phyloP scores from a whole-genome alignment of 2,797 vertebrate species.

The Leptatherina wallacei region DNA sequence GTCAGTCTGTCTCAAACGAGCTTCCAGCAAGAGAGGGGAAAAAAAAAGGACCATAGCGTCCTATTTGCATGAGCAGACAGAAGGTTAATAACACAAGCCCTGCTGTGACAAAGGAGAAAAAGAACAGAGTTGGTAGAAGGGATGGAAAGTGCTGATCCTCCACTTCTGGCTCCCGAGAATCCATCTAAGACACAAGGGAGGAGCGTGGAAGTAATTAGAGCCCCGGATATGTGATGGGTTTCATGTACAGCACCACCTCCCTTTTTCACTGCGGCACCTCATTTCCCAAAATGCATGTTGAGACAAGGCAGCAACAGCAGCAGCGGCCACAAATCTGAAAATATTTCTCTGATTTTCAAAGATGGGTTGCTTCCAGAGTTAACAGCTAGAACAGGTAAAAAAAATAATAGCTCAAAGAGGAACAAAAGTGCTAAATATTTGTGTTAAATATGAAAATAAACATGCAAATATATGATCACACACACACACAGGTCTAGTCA shows the following conservation, averaged over 20 bases:
- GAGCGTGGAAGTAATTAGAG: conserved; percentile 75
- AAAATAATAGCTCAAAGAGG: no score
- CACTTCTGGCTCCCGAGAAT: conserved; percentile 73
- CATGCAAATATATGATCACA: not conserved
- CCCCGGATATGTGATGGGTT: conserved; percentile 69
- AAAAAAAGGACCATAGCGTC: conserved; percentile 47
- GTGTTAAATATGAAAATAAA: not conserved
- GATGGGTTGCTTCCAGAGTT: not conserved
- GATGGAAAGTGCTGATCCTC: conserved; percentile 79
- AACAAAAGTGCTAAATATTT: not conserved
- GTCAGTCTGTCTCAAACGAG: conserved; percentile 60
- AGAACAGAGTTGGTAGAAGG: conserved; percentile 68
- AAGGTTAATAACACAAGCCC: conserved; percentile 82
- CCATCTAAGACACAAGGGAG: conserved; percentile 74
- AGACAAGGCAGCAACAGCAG: conserved; percentile 25
- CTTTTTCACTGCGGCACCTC: conserved; percentile 49
- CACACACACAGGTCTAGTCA: not conserved
- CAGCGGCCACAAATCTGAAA: conserved; percentile 20
- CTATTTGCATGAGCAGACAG: conserved; percentile 82
- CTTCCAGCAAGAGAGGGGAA: conserved; percentile 23
- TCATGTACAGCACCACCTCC: conserved; percentile 53
- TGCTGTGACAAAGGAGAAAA: conserved; percentile 73
- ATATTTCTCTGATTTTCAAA: conserved; percentile 13
- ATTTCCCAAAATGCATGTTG: conserved; percentile 60
- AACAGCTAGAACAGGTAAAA: not conserved